Evolutionary conservation across 2,888 invertebrate species (phyloP), one percentile per base, ranked within the genome.

Genomic region (Orchesellides sinensis): DNA sequence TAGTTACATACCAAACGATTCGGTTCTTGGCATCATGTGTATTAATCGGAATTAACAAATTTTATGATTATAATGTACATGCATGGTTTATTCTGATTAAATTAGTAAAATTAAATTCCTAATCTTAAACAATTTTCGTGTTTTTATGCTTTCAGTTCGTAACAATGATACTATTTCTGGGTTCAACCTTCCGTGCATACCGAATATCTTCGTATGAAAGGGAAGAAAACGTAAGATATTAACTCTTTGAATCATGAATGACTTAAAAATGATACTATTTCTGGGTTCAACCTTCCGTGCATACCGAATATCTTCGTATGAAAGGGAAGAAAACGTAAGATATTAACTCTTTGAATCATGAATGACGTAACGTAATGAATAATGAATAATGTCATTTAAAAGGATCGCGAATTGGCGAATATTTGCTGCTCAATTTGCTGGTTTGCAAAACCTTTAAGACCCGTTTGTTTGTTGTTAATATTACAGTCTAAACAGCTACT

Each of bases 261-360:
- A 32, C 32, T n/a, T n/a, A n/a, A n/a, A n/a, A n/a, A n/a, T 85
- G 23, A 74, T 85, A 25, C 78, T 85, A 19, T 74, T 83, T 59
- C 19, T 81, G 19, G 85, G 85, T 45, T 83, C 85, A 17, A 47
- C 83, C 21, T 47, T 81, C 40, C 27, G 85, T 52, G 83, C 83
- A 0, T 81, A 80, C 52, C 49, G 74, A 12, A 80, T 83, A 54
- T 73, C 81, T 19, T 77, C 83, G 14, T 83, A 83, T 49, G 65
- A 73, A 66, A 72, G 80, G 23, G 85, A 85, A 19, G 85, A 85
- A 19, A 85, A 77, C 52, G 83, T 83, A 81, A 77, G 70, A 3
- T 2, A 35, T 32, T 5, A 10, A 10, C 5, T 6, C 10, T 32
- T 10, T 32, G 10, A 6, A 6, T 32, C 32, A 6, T 6, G 10